A percentile compares a stretch with the other conserved stretches of the same genome.
phyloP scores from a whole-genome alignment of 2,797 vertebrate genomes.

The Clamator glandarius region DNA sequence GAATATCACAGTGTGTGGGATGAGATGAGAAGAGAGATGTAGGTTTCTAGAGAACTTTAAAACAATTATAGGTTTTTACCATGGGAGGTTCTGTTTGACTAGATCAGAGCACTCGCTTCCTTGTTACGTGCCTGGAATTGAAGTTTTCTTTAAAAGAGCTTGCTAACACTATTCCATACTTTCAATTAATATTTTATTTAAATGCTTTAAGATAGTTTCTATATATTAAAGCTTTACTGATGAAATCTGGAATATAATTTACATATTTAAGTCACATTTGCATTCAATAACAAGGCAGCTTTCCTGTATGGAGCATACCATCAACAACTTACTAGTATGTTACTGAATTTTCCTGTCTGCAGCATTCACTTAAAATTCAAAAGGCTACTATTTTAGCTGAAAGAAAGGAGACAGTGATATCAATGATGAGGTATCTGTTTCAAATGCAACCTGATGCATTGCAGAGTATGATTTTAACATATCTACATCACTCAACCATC shows the following conservation, averaged over 20 bases:
- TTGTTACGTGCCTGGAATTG: constrained; percentile 53
- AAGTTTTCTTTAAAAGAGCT: constrained; percentile 58
- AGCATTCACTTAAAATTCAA: not conserved
- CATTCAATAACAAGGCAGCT: constrained; percentile 50
- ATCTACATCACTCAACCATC: not conserved
- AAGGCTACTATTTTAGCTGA: not conserved
- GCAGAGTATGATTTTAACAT: not conserved
- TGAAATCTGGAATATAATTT: constrained; percentile 61
- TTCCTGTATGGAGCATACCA: not conserved
- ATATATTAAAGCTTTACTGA: constrained; percentile 53
- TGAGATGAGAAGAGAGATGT: constrained; percentile 68
- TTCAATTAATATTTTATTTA: constrained; percentile 69
- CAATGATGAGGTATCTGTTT: not conserved
- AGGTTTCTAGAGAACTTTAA: constrained; percentile 70
- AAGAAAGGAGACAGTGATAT: not conserved
- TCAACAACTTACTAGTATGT: constrained; percentile 1
- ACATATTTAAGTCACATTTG: constrained; percentile 55
- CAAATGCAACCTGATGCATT: not conserved
- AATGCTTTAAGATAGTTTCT: constrained; percentile 58
- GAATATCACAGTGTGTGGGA: constrained; percentile 68
- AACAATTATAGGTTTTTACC: constrained; percentile 72
- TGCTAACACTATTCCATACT: constrained; percentile 37
- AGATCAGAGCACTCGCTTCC: constrained; percentile 59
- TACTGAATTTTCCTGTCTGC: not conserved
- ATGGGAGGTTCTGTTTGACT: constrained; percentile 69